These are phyloP conservation scores for Pristionchus japonicus DNA, from an alignment of 2,888 invertebrate species.

Conservation along the genomic window DNA sequence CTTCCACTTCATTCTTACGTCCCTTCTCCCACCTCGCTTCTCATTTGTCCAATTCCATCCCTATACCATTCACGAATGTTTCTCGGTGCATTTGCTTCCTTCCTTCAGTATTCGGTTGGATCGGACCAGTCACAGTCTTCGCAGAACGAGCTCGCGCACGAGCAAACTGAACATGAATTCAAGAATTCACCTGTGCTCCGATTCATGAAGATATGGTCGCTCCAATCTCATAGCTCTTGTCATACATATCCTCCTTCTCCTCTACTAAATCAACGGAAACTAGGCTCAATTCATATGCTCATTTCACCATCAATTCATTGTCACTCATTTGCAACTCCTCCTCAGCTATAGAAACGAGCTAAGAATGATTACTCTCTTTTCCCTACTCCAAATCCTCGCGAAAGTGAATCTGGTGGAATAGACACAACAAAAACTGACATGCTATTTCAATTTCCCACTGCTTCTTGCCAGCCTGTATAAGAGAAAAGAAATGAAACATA, in stretches of 20 bases:
- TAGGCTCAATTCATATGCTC: no score
- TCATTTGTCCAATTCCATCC: not conserved
- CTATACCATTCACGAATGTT: conserved; percentile 1
- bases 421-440: no score
- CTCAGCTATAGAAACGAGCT: no score
- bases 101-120: conserved; percentile 46
- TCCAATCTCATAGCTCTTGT: conserved; percentile 38
- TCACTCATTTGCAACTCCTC: no score
- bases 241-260: not conserved
- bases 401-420: no score
- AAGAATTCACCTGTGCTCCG: not conserved
- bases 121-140: conserved; percentile 12
- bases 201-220: conserved; percentile 1
- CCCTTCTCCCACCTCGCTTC: conserved; percentile 31
- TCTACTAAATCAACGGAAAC: no score
- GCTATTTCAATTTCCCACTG: no score
- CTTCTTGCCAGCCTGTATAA: no score
- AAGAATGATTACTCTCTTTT: no score
- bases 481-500: no score
- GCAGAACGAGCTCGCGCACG: not conserved
- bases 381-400: no score
- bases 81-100: conserved; percentile 59
- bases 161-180: conserved; percentile 20
- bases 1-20: conserved; percentile 7
- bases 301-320: no score